Evolutionary conservation across 2,888 invertebrate species (phyloP).

Genomic region (Thumatha senex): DNA sequence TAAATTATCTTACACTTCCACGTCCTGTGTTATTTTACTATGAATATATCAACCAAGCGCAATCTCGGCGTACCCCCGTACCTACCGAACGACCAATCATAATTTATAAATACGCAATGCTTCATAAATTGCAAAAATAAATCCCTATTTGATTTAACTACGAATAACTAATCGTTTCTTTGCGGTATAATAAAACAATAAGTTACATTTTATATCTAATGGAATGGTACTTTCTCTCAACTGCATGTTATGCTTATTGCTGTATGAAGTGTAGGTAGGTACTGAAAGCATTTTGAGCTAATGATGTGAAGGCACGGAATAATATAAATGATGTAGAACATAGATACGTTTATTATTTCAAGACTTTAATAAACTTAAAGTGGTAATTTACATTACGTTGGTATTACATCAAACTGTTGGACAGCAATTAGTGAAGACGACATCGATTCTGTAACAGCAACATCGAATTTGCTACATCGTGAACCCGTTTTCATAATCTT

Average conservation of each 20-base stretch:
- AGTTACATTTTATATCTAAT: constrained; percentile 50
- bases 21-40: constrained; percentile 75
- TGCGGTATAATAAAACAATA: constrained; percentile 50
- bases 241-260: constrained; percentile 47
- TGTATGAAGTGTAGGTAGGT: constrained; percentile 30
- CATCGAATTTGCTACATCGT: no score
- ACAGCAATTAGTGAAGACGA: no score
- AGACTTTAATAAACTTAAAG: not conserved
- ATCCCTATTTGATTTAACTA: constrained; percentile 59
- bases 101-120: constrained; percentile 63
- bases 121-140: constrained; percentile 64
- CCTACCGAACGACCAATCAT: constrained; percentile 67
- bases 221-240: constrained; percentile 49
- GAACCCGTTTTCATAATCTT: no score
- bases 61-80: constrained; percentile 63
- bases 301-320: constrained; percentile 51
- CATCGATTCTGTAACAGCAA: no score
- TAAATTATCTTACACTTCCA: constrained; percentile 76
- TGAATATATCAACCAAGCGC: constrained; percentile 71
- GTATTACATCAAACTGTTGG: no score
- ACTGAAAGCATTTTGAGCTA: constrained; percentile 48
- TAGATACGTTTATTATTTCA: constrained; percentile 13
- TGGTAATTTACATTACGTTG: no score
- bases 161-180: constrained; percentile 55
- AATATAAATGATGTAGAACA: constrained; percentile 23